Base-by-base conservation (phyloP, 1,140 invertebrate species). In the Scaptodrosophila lebanonensis region DNA sequence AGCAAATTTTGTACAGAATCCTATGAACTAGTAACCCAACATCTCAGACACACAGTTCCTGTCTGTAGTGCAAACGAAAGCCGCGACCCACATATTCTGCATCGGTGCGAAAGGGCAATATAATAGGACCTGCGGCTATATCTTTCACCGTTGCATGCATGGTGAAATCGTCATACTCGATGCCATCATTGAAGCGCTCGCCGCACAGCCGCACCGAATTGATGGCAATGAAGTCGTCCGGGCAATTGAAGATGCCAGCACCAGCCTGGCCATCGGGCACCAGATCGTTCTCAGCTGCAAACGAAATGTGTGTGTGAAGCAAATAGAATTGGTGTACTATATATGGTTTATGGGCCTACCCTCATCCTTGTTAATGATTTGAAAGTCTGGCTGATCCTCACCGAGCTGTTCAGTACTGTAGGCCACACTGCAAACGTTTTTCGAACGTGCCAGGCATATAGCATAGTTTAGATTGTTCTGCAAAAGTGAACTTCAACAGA, bases 401-500 rank as follows among this genome's bases (percentile, higher is more conserved):
- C 64, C 89, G 48, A 89, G 66, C 51, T 89, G 88, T 17, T 83
- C 84, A 47, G 90, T 92, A 5, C 79, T 89, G 58, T 93, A 94
- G 0, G 90, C 92, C 1, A 93, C 88, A 38, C 89, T 91, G 79
- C 93, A 94, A 13, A 89, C 90, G 12, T 89, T 90, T 3, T 89
- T 62, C 33, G 88, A 88, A 53, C 92, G 90, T 42, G 89, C 83
- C 40, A 94, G 91, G 67, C 93, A 95, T 48, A 95, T 92, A 0
- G 92, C 92, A 84, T 95, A 95, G 73, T 95, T 93, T 0, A 94
- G 70, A 86, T 94, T 93, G 75, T 94, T 94, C 92, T 94, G 84
- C 33, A 90, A 89, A 38, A 0, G 2, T 1, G n/a, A 12, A 29
- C n/a, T 22, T 29, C 1, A 9, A 5, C 11, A 40, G 11, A 43